These are phyloP conservation scores for Melanaphis sacchari DNA, from an alignment of 1,140 invertebrate species.

Conservation along the genomic window DNA sequence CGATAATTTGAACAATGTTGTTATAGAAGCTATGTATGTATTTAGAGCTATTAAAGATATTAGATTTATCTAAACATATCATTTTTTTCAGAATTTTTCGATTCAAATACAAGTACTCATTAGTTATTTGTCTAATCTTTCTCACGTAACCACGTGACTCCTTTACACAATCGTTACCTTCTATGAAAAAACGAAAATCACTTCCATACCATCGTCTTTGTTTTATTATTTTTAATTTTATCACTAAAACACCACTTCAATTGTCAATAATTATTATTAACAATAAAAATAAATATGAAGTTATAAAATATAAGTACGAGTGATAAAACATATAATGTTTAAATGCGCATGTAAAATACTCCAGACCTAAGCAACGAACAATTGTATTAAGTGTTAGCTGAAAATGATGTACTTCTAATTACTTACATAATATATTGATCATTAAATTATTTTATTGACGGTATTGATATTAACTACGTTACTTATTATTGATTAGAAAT, in stretches of 20 bases:
- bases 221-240: not conserved
- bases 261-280: too few species aligned
- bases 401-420: not conserved
- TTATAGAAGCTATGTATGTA: not conserved
- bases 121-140: not conserved
- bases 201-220: not conserved
- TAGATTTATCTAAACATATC: not conserved
- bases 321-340: not conserved
- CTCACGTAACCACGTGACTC: not conserved
- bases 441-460: not conserved
- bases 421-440: not conserved
- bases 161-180: not conserved
- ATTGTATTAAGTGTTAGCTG: not conserved
- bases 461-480: not conserved
- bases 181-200: not conserved
- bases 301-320: not conserved
- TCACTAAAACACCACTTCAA: not conserved
- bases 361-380: not conserved
- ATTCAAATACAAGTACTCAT: not conserved
- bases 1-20: not conserved
- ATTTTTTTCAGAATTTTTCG: not conserved
- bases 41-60: too few species aligned
- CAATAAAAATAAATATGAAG: not conserved
- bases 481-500: not conserved
- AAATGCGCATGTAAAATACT: not conserved